Conservation (phyloP, 2,113 vertebrate genomes). For the Hepsetus odoe region DNA sequence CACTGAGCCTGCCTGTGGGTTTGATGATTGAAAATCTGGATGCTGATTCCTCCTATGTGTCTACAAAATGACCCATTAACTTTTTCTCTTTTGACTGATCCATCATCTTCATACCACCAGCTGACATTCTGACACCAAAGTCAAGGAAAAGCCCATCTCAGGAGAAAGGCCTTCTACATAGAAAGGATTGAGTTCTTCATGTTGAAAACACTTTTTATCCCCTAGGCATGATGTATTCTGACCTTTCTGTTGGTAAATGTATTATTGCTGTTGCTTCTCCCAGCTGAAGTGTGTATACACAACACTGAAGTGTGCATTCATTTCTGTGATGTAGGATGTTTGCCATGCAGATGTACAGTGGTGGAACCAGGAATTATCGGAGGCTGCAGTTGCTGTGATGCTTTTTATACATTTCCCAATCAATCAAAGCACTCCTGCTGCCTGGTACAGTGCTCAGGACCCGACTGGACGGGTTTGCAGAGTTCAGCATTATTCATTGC, state of each 20-base stretch:
- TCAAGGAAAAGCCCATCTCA: background rate
- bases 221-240: background rate
- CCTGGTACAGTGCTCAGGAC: slow-evolving; percentile 9
- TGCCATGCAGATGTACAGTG: slow-evolving; percentile 24
- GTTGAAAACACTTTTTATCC: background rate
- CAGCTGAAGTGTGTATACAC: slow-evolving; percentile 2
- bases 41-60: background rate
- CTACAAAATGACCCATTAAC: background rate
- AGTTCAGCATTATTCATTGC: slow-evolving; percentile 8
- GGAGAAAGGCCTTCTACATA: background rate
- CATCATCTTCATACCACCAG: background rate
- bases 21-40: background rate
- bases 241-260: slow-evolving; percentile 18
- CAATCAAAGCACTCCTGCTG: slow-evolving; percentile 52
- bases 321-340: slow-evolving; percentile 45
- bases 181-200: background rate
- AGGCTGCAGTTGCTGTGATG: slow-evolving; percentile 44
- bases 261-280: slow-evolving; percentile 11
- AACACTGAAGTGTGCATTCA: slow-evolving; percentile 26
- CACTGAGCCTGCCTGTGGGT: background rate
- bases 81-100: background rate
- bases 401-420: slow-evolving; percentile 56
- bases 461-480: background rate
- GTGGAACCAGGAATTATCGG: slow-evolving; percentile 51
- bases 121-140: background rate